Evolutionary conservation across 2,888 invertebrate genomes (phyloP).

Genomic region (Busseola fusca): DNA sequence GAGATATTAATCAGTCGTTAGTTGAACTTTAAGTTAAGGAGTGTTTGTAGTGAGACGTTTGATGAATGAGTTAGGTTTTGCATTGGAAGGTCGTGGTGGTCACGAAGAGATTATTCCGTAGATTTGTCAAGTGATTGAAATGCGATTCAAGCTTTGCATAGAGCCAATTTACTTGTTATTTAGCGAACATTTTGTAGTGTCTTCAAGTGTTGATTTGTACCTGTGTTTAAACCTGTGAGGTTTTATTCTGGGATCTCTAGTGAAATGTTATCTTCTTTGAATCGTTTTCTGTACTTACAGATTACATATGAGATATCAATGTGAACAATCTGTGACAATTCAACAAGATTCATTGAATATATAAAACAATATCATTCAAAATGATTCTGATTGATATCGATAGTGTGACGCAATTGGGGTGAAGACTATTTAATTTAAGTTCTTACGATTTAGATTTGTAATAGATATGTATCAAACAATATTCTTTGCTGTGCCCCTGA

Average conservation of each 20-base stretch:
- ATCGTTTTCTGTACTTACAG: neutral
- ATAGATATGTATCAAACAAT: no score
- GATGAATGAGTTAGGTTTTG: constrained; percentile 27
- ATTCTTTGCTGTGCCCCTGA: no score
- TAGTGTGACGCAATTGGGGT: no score
- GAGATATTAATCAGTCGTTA: constrained; percentile 52
- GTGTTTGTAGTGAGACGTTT: neutral
- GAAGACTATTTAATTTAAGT: no score
- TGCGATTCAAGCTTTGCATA: neutral
- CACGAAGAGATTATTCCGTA: neutral
- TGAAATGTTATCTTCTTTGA: neutral
- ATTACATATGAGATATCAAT: neutral
- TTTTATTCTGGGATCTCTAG: neutral
- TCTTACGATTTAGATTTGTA: no score
- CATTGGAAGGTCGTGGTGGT: constrained; percentile 9
- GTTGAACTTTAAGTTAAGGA: constrained; percentile 34
- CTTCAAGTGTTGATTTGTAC: neutral
- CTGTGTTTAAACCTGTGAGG: neutral
- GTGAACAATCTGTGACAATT: no score
- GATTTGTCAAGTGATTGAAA: neutral
- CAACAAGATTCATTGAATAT: no score
- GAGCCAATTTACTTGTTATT: neutral
- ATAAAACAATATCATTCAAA: no score
- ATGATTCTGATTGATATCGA: no score
- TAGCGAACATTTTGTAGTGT: neutral